Base-by-base conservation (phyloP, 2,113 vertebrate species). In the Panurus biarmicus region DNA sequence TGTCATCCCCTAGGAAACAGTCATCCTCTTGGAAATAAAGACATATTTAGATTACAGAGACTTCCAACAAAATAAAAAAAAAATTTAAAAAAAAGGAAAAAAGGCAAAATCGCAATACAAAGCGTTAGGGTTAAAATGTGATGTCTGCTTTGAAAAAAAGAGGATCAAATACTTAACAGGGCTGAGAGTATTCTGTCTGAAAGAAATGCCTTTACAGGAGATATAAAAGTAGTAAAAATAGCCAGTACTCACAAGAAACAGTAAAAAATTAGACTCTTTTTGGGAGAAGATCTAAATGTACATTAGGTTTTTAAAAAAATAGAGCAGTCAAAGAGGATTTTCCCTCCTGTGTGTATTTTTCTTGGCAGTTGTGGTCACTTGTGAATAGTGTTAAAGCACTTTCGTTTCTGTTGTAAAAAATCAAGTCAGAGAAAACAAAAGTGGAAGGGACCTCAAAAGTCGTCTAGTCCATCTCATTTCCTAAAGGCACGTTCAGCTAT, bases 1-100 rank as follows among this genome's bases (percentile, higher is more conserved):
- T 96, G 95, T 95, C 95, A 94, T 96, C 87, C 94, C 95, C 89
- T 97, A 96, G 96, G 96, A 95, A 96, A 96, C 85, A 95, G 93
- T 72, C 85, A 87, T 90, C 76, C 76, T 93, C 73, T 90, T 89
- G 60, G 84, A 96, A 92, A 95, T 91, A 97, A 95, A 89, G 85
- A 89, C 44, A 35, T 88, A 93, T 95, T 96, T 96, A 93, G 92
- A 96, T 96, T 91, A 95, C 42, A 95, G 73, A 87, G 42, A 66
- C 54, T 90, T 96, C 71, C 53, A 91, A 64, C 6, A 66, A 79
- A 72, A 89, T 36, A 73, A 86, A 69, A 66, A 65, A 44, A 45
- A 47, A 38, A 25, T 18, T 40, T 40, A 62, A 69, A 47, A 44
- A 45, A 51, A 24, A 22, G 4, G 57, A 72, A 71, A 58, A 53